These are phyloP conservation scores for Orthonevra nobilis DNA, from an alignment of 2,888 invertebrate species.

Conservation along the genomic window DNA sequence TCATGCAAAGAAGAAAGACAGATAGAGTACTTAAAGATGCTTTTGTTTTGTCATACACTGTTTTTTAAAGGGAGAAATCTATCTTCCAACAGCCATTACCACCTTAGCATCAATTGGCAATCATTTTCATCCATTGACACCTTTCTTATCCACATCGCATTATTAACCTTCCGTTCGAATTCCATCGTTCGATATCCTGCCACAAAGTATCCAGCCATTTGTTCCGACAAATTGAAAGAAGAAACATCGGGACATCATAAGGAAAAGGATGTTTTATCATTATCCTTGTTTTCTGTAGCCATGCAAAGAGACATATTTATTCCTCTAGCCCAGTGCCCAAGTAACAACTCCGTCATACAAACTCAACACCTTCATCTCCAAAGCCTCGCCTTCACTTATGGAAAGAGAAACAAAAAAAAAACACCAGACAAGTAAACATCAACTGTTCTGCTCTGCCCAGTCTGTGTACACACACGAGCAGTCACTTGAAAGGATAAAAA, in stretches of 20 bases:
- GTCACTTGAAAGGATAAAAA: slow-evolving; percentile 48
- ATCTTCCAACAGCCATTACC: too few species aligned
- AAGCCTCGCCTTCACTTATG: slow-evolving; percentile 17
- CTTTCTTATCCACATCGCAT: slow-evolving; percentile 30
- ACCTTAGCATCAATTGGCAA: slow-evolving; percentile 57
- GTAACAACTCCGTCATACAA: neutral
- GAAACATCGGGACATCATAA: slow-evolving; percentile 30
- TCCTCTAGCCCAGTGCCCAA: neutral
- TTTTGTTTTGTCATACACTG: too few species aligned
- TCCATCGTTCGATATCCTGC: slow-evolving; percentile 16
- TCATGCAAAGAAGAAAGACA: too few species aligned
- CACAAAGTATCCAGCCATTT: slow-evolving; percentile 43
- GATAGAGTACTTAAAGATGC: too few species aligned
- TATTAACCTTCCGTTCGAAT: slow-evolving; percentile 44
- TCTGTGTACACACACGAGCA: slow-evolving; percentile 5
- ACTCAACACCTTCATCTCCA: slow-evolving; percentile 5
- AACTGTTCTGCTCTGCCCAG: neutral
- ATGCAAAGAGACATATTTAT: neutral
- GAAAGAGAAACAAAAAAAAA: too few species aligned
- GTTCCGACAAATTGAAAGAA: slow-evolving; percentile 49
- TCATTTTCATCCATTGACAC: slow-evolving; percentile 55
- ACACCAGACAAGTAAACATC: slow-evolving; percentile 42
- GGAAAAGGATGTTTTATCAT: slow-evolving; percentile 48
- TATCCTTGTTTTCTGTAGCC: slow-evolving; percentile 28
- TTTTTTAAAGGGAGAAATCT: too few species aligned